Evolutionary conservation across 2,113 vertebrate species (phyloP), one percentile per base, ranked within the genome.

Genomic region (Corapipo altera): DNA sequence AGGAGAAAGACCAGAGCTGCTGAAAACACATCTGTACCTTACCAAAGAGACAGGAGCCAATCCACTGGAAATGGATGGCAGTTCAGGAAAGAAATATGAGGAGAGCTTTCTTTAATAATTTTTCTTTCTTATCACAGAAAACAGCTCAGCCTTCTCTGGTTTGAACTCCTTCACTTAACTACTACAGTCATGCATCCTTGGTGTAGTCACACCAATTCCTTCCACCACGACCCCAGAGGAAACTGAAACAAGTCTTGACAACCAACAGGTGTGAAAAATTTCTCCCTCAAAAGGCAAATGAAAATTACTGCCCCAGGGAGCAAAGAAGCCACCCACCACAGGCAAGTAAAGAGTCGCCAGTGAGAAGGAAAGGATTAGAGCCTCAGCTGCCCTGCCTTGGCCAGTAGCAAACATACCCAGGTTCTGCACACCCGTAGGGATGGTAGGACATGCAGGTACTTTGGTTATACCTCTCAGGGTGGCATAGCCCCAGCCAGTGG

Each of bases 401-500:
- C 57, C 58, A 41, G 21, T 1, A 79, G 33, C 2, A 3, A 69
- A 52, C 0, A 2, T 11, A 8, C 1, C 7, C 2, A 7, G 43
- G 35, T 15, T 75, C 30, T 3, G 2, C 21, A 69, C 1, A 1
- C 13, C 51, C 43, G 57, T 8, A 64, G 33, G 65, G 33, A 76
- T 15, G 12, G 87, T n/a, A 79, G 13, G 37, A 78, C 23, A 41
- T 4, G 12, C 3, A 3, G 26, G 11, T 12, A 69, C 30, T 26
- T 59, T 24, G 61, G 44, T 78, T 21, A 59, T 9, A 49, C 2
- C 32, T 46, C 43, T 37, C 43, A 67, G 61, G 24, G 61, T 41
- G 23, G 26, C 43, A 55, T 0, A 89, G 37, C 11, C 11, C 24
- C n/a, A 44, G 18, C 3, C 64, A 37, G 12, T 3, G 21, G 18